Evolutionary conservation across 2,797 vertebrate species (phyloP).

Genomic region (Dermochelys coriacea): DNA sequence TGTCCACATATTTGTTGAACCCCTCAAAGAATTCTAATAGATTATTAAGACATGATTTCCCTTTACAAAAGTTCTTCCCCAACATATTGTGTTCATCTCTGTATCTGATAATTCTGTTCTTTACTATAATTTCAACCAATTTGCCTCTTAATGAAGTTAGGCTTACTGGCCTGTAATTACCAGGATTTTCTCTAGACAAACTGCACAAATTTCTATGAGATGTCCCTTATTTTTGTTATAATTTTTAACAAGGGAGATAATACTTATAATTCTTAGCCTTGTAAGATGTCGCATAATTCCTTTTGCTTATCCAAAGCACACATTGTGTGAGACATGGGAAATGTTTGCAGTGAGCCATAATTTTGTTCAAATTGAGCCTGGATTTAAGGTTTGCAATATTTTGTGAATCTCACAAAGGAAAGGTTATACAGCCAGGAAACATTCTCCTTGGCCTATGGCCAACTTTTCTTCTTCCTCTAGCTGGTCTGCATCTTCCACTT

Average conservation of each 20-base stretch:
- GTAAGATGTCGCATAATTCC: background rate
- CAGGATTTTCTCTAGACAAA: background rate
- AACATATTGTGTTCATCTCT: background rate
- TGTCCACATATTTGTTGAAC: background rate
- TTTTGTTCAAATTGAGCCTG: background rate
- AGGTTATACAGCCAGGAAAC: background rate
- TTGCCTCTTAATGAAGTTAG: background rate
- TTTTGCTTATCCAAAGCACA: background rate
- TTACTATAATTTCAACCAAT: background rate
- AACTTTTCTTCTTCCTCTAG: rapidly evolving
- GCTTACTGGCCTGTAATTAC: background rate
- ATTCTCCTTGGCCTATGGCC: too few relatives aligned
- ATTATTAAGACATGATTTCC: background rate
- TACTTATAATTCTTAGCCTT: background rate
- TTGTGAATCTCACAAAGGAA: background rate
- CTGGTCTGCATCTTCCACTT: rapidly evolving
- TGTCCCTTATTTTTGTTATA: background rate
- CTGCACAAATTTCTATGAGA: background rate
- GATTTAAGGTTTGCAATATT: background rate
- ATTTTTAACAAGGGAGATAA: background rate
- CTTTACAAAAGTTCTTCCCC: background rate
- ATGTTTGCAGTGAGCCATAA: background rate
- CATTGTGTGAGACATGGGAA: background rate
- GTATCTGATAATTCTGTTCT: background rate
- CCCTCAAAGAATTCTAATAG: background rate